Evolutionary conservation across 1,140 invertebrate genomes (phyloP).

Genomic region (Drosophila eugracilis): DNA sequence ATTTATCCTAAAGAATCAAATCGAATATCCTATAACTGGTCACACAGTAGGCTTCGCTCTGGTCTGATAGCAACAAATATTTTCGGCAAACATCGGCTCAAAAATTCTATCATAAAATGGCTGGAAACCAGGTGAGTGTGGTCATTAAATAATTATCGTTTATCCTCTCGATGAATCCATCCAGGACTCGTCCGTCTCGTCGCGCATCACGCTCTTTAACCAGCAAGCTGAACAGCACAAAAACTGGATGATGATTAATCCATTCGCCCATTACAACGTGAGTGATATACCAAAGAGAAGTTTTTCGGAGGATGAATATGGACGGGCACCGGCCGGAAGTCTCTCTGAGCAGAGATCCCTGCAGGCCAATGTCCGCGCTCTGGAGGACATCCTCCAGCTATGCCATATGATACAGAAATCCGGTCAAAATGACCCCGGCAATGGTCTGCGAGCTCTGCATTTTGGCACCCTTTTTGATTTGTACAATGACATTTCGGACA

Average conservation of each 20-base stretch:
- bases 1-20: too few relatives aligned
- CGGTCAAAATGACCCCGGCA: not conserved
- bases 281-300: slow-evolving; percentile 52
- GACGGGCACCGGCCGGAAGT: slow-evolving; percentile 51
- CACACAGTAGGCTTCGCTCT: not conserved
- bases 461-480: slow-evolving; percentile 52
- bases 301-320: slow-evolving; percentile 46
- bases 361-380: slow-evolving; percentile 40
- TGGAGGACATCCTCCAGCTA: slow-evolving; percentile 65
- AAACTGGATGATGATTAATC: slow-evolving; percentile 66
- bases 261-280: slow-evolving; percentile 59
- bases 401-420: slow-evolving; percentile 42
- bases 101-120: slow-evolving; percentile 21
- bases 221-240: slow-evolving; percentile 55
- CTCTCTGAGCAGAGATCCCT: slow-evolving; percentile 49
- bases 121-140: not conserved
- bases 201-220: slow-evolving; percentile 59
- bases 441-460: slow-evolving; percentile 11
- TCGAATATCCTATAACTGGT: too few relatives aligned
- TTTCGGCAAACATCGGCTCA: slow-evolving; percentile 1
- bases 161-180: not conserved
- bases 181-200: slow-evolving; percentile 54
- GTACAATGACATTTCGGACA: slow-evolving; percentile 67
- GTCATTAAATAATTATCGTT: not conserved
- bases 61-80: not conserved